These are phyloP conservation scores for Drosophila nigritarsus DNA, from an alignment of 2,888 invertebrate species.

Conservation along the genomic window DNA sequence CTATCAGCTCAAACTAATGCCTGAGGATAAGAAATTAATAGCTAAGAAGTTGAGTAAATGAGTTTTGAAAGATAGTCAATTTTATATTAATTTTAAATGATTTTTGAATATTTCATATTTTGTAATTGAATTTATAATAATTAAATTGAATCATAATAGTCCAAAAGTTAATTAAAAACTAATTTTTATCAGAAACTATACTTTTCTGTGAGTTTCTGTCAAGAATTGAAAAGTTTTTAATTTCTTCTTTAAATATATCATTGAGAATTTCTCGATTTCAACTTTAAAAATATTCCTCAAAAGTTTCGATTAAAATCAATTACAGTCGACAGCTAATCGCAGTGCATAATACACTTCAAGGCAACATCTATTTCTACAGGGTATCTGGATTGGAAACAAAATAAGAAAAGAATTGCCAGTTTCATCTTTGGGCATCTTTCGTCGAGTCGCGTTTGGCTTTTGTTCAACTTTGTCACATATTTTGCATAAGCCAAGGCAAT, in stretches of 20 bases:
- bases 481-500: slow-evolving; percentile 76
- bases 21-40: too few species aligned
- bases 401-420: not conserved
- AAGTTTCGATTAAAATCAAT: too few species aligned
- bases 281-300: not conserved
- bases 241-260: too few species aligned
- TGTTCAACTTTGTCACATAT: slow-evolving; percentile 65
- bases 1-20: not conserved
- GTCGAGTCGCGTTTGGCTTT: slow-evolving; percentile 26
- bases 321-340: not conserved
- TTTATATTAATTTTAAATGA: not conserved
- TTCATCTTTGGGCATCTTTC: not conserved
- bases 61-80: too few species aligned
- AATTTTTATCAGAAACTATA: not conserved
- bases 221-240: too few species aligned
- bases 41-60: too few species aligned
- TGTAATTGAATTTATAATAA: not conserved
- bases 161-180: too few species aligned
- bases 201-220: not conserved
- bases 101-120: accelerated
- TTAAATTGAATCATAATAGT: too few species aligned
- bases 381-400: not conserved
- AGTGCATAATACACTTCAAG: not conserved
- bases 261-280: not conserved
- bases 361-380: not conserved